phyloP scores from a whole-genome alignment of 2,888 invertebrate genomes.

The Terebella lapidaria region DNA sequence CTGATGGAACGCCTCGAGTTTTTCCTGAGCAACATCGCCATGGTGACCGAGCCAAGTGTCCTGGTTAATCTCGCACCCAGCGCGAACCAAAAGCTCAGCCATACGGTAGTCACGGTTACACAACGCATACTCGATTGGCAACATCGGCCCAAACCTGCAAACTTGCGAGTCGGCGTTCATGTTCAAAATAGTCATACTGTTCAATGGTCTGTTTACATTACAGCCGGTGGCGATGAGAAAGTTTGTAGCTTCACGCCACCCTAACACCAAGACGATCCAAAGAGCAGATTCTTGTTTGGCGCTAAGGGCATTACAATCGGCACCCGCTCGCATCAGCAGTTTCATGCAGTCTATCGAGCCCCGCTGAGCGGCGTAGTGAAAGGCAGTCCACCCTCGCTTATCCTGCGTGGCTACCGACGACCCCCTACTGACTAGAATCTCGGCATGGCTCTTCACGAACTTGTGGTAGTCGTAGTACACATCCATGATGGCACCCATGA shows the following conservation, averaged over 20 bases:
- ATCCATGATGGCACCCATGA: constrained; percentile 18
- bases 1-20: neutral
- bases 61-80: constrained; percentile 9
- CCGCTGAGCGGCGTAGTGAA: constrained; percentile 19
- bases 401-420: constrained; percentile 8
- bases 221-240: constrained; percentile 16
- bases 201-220: constrained; percentile 10
- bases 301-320: constrained; percentile 10
- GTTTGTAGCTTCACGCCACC: constrained; percentile 15
- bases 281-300: constrained; percentile 10
- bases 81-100: constrained; percentile 11
- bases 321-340: constrained; percentile 8
- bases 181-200: constrained; percentile 7
- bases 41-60: constrained; percentile 12
- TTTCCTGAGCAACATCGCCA: neutral
- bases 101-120: constrained; percentile 16
- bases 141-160: constrained; percentile 17
- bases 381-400: constrained; percentile 14
- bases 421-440: constrained; percentile 12
- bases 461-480: constrained; percentile 22
- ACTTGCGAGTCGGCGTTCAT: constrained; percentile 17
- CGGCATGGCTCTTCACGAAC: constrained; percentile 13
- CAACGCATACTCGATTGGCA: constrained; percentile 18
- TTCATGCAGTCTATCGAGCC: constrained; percentile 18
- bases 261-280: constrained; percentile 16